Evolutionary conservation across 1,140 invertebrate species (phyloP).

Genomic region (Drosophila rhopaloa): DNA sequence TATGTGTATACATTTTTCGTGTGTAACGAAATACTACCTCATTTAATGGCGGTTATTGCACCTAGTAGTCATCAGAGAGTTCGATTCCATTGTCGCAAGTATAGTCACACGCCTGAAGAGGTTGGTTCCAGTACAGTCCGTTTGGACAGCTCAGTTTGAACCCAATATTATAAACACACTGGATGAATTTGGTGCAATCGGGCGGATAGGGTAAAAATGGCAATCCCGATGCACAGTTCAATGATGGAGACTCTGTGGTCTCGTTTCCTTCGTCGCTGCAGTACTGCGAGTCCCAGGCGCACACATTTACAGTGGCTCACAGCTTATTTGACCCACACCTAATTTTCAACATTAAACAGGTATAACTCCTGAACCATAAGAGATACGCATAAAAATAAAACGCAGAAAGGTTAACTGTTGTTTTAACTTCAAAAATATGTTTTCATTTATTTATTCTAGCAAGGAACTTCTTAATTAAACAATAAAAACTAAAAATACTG

Average conservation of each 20-base stretch:
- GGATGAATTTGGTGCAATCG: constrained; percentile 50
- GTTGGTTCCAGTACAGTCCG: constrained; percentile 41
- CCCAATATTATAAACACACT: constrained; percentile 33
- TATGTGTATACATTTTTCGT: constrained; percentile 14
- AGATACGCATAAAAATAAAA: no score
- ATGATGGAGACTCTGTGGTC: constrained; percentile 10
- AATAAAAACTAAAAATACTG: no score
- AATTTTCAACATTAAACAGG: no score
- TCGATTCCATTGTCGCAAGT: constrained; percentile 23
- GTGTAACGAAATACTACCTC: constrained; percentile 19
- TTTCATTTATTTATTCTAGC: no score
- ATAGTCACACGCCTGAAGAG: constrained; percentile 41
- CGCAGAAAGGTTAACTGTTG: no score
- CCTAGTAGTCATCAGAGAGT: background rate
- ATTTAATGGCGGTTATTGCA: constrained; percentile 31
- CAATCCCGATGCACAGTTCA: constrained; percentile 15
- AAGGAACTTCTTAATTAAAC: no score
- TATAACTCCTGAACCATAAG: no score
- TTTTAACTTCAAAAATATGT: no score
- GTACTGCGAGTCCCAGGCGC: constrained; percentile 26
- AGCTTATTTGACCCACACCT: no score
- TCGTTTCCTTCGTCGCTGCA: constrained; percentile 7
- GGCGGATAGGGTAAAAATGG: constrained; percentile 29
- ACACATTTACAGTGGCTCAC: no score
- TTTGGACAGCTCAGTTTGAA: constrained; percentile 33